Base-by-base conservation (phyloP, 2,113 vertebrate species). In the Dryoscopus gambensis region DNA sequence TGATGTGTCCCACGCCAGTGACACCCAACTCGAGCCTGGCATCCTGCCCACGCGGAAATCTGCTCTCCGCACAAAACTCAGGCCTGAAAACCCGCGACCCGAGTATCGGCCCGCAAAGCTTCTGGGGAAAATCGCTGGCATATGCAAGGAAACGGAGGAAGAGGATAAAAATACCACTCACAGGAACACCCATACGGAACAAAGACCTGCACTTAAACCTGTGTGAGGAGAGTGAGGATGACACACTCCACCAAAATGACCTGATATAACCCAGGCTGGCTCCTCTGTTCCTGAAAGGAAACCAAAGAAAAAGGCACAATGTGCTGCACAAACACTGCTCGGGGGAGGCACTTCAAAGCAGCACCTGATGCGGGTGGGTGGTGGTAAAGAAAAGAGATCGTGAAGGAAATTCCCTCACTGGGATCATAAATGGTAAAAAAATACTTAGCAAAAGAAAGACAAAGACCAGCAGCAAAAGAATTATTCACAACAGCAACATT, bases 251-350 rank as follows among this genome's bases (percentile, higher is more conserved):
- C 0, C 11, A 46, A 25, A 53, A 14, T 2, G 15, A 22, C 60
- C 27, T 19, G 23, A 63, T 12, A 67, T 44, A 74, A 70, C 11
- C 50, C 8, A 30, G 40, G 12, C 12, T 8, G 14, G 9, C 6
- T 23, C 4, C 25, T 7, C 14, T 11, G 10, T 1, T 69, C 30
- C 31, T 21, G 14, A 65, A 52, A 31, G 4, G 13, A 0, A 0
- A 30, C 1, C 20, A 4, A 30, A 52, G 14, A 9, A 4, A 47
- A 35, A 42, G 4, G 9, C 10, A 42, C 17, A 18, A 27, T 3
- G 30, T 0, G 0, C 1, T 1, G 12, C 3, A 21, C 0, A 1
- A 52, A n/a, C 3, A 27, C 3, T 2, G 27, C 28, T 8, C 0
- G 0, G 7, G 7, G 30, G 12, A 73, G 11, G n/a, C 7, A n/a